Percentiles rank a stretch among this genome's conserved stretches.
These are phyloP conservation scores for Corvus hawaiiensis DNA, from an alignment of 2,113 vertebrate genomes.

Conservation along the genomic window DNA sequence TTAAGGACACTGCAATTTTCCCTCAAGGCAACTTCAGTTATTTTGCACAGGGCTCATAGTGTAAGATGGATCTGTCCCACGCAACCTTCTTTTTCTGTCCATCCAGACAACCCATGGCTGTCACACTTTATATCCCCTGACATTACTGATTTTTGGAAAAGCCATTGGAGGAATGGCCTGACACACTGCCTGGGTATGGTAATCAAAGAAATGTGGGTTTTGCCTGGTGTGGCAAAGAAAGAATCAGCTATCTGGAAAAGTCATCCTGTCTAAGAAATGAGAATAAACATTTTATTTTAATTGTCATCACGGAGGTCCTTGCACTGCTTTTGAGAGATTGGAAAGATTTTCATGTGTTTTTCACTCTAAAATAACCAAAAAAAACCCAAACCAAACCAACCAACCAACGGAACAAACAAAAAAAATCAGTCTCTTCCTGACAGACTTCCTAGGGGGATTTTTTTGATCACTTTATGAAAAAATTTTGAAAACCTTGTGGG, in stretches of 20 bases:
- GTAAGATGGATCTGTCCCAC: too few species aligned
- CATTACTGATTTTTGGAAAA: not conserved
- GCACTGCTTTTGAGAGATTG: not conserved
- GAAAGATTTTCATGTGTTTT: not conserved
- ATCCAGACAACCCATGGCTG: not conserved
- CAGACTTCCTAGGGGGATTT: not conserved
- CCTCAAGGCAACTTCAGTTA: not conserved
- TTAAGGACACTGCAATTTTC: not conserved
- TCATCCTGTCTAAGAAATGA: not conserved
- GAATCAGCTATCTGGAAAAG: not conserved
- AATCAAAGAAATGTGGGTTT: not conserved
- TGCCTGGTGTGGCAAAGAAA: not conserved
- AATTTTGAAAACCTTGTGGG: not conserved
- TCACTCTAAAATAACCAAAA: not conserved
- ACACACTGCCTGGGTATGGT: rapidly evolving
- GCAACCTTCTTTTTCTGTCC: not conserved
- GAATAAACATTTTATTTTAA: not conserved
- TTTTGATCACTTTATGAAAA: not conserved
- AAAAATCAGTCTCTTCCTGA: not conserved
- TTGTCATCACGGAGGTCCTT: not conserved
- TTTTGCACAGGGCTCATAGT: not conserved
- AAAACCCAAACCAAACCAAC: not conserved
- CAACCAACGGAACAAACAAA: not conserved
- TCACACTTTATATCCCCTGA: not conserved
- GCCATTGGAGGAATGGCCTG: not conserved